Conservation (phyloP, 2,888 invertebrate species). For the Dugesia japonica region DNA sequence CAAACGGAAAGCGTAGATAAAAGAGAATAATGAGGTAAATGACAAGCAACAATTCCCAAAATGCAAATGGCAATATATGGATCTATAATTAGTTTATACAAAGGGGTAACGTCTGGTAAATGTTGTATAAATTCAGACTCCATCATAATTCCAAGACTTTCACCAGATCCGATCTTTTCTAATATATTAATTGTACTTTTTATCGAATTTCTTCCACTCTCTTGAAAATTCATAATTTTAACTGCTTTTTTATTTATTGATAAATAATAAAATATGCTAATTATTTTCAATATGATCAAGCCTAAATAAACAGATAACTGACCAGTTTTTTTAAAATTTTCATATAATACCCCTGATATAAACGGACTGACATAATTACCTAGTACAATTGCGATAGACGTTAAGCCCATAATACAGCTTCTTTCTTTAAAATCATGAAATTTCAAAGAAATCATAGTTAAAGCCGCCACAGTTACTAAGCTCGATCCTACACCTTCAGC, state of each 20-base stretch:
- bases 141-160: background rate
- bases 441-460: background rate
- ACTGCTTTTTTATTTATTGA: background rate
- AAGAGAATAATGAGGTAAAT: background rate
- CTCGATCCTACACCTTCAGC: background rate
- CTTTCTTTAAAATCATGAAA: background rate
- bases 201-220: background rate
- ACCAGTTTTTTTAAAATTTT: background rate
- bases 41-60: background rate
- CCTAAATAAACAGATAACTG: background rate
- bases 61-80: background rate
- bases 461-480: background rate
- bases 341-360: background rate
- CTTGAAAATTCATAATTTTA: background rate
- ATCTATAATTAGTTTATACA: background rate
- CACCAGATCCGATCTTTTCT: background rate
- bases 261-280: background rate
- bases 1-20: background rate
- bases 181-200: background rate
- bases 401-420: background rate
- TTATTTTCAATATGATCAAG: background rate
- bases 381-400: background rate
- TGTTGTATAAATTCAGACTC: background rate
- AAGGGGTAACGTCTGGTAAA: background rate
- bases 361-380: background rate